Conservation (phyloP, 2,888 invertebrate genomes). For the Chelonus formosanus region DNA sequence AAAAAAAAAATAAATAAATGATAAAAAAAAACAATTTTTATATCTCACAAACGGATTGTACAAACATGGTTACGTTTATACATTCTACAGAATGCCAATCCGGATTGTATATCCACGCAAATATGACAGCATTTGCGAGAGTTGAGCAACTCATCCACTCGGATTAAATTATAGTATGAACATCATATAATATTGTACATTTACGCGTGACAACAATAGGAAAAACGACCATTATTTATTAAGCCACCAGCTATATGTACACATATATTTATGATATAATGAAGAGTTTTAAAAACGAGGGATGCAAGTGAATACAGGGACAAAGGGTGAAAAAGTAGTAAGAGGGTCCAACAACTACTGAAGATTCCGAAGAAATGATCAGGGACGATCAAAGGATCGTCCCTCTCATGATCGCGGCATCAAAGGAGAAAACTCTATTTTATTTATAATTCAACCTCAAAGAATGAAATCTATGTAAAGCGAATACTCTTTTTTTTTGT, state of each 20-base stretch:
- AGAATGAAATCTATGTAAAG: conserved; percentile 24
- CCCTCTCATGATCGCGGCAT: conserved; percentile 49
- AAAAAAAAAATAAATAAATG: conserved; percentile 5
- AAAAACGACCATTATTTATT: too few species aligned
- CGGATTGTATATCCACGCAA: conserved; percentile 10
- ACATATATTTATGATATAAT: too few species aligned
- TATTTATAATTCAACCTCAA: conserved; percentile 22
- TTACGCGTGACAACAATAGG: too few species aligned
- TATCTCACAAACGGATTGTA: neutral
- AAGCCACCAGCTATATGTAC: neutral
- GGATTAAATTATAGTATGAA: too few species aligned
- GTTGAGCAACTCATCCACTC: too few species aligned
- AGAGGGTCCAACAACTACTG: conserved; percentile 32
- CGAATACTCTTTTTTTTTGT: conserved; percentile 20
- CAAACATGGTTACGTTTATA: conserved; percentile 1
- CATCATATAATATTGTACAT: too few species aligned
- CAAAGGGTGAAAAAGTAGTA: conserved; percentile 5
- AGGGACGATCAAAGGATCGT: conserved; percentile 54
- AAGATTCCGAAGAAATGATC: conserved; percentile 40
- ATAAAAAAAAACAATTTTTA: neutral
- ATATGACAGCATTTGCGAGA: conserved; percentile 9
- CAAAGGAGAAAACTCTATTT: conserved; percentile 47
- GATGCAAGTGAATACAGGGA: neutral
- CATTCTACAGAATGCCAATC: conserved; percentile 22
- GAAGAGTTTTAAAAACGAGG: conserved; percentile 1